phyloP scores from a whole-genome alignment of 2,113 vertebrate species.

The Mastomys coucha region DNA sequence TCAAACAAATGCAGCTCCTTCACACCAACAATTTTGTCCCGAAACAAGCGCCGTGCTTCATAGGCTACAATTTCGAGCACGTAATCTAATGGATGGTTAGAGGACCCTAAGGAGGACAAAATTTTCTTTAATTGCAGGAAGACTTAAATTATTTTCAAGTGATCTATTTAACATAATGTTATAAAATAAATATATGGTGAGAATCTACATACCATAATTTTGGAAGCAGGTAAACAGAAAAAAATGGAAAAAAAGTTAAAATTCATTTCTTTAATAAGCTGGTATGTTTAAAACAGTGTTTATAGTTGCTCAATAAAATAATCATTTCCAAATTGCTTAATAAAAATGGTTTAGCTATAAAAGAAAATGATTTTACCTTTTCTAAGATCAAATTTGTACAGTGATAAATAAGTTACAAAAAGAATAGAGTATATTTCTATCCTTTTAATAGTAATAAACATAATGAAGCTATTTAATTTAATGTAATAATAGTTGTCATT shows the following conservation, averaged over 20 bases:
- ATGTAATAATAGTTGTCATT: constrained; percentile 7
- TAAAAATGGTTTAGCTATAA: constrained; percentile 35
- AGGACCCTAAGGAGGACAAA: constrained; percentile 87
- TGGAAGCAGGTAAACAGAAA: constrained; percentile 59
- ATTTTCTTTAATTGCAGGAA: constrained; percentile 44
- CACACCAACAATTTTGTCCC: constrained; percentile 93
- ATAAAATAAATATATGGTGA: constrained; percentile 58
- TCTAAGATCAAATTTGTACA: constrained; percentile 22
- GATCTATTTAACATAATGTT: constrained; percentile 48
- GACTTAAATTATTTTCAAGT: constrained; percentile 53
- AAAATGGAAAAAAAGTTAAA: constrained; percentile 56
- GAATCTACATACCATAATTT: constrained; percentile 76
- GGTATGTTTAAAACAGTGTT: not conserved
- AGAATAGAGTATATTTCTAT: constrained; percentile 13
- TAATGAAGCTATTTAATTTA: constrained; percentile 34
- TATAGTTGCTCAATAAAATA: constrained; percentile 34
- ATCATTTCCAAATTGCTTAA: not conserved
- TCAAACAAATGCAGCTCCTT: constrained; percentile 95
- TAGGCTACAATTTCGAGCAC: constrained; percentile 95
- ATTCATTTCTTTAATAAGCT: constrained; percentile 57
- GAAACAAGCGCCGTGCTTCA: constrained; percentile 94
- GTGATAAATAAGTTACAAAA: not conserved
- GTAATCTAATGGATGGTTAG: constrained; percentile 89
- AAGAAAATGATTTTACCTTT: constrained; percentile 49
- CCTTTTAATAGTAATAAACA: constrained; percentile 33